Base-by-base conservation (phyloP, 1,140 invertebrate species). In the Campoletis sonorensis region DNA sequence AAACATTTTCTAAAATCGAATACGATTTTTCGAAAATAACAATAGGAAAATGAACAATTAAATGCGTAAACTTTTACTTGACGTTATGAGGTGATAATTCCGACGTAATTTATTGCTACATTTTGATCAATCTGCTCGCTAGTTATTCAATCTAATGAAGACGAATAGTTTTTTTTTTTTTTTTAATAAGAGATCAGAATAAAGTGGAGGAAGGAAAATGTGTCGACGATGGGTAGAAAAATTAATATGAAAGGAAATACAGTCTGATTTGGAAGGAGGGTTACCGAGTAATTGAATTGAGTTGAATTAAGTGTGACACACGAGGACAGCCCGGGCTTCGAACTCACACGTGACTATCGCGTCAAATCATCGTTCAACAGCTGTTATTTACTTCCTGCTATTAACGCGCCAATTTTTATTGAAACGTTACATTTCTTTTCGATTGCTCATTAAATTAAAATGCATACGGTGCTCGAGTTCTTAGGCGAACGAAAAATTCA, bases 301-400 rank as follows among this genome's bases (percentile, higher is more conserved):
- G 49, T 49, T 23, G 26, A 73, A 45, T 51, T n/a, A 61, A n/a
- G 49, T 79, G 73, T 51, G 72, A 61, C 78, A 79, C 30, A 37
- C 33, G 16, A 79, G 40, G 8, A 45, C 40, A 45, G 40, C 8
- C 26, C 18, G 15, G 21, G 15, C 8, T 37, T 70, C 26, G n/a
- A 49, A 21, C 58, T 2, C 18, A 58, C 54, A 21, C 40, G 54
- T n/a, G 54, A 58, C 18, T 13, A 58, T n/a, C 54, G 2, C 71
- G 61, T 13, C 61, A 27, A 67, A 67, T 67, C 7, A 67, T 27
- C 23, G 1, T 15, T 15, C 61, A 23, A 27, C 61, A 67, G 61
- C 61, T 67, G 61, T 67, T 26, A 15, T 27, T 67, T 58, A 5
- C 54, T 58, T 58, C 54, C 54, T 18, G 54, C 21, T 58, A 18